Evolutionary conservation across 2,888 invertebrate genomes (phyloP).

Genomic region (Sphinx pinastri): DNA sequence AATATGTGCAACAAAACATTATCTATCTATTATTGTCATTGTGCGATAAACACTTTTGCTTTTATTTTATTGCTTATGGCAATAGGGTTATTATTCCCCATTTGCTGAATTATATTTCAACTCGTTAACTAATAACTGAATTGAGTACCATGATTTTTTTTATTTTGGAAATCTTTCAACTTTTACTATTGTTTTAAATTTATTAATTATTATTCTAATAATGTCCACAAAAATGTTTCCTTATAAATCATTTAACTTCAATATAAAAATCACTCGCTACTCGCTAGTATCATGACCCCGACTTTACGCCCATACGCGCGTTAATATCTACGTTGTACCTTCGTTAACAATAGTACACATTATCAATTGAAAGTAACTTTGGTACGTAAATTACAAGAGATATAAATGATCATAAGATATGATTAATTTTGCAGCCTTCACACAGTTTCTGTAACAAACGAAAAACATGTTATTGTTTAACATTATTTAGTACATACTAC

Average conservation of each 20-base stretch:
- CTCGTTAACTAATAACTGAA: too few relatives aligned
- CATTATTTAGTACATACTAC: too few relatives aligned
- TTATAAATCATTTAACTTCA: background rate
- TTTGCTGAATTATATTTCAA: too few relatives aligned
- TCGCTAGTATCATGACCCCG: background rate
- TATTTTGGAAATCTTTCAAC: too few relatives aligned
- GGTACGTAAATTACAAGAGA: constrained; percentile 20
- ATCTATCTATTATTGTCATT: background rate
- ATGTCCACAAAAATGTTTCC: too few relatives aligned
- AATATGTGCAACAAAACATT: background rate
- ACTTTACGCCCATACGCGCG: constrained; percentile 7
- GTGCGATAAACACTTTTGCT: too few relatives aligned
- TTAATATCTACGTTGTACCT: constrained; percentile 13
- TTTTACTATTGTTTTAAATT: too few relatives aligned
- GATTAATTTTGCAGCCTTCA: constrained; percentile 22
- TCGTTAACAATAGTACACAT: constrained; percentile 7
- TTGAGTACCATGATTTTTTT: too few relatives aligned
- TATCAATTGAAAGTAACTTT: constrained; percentile 15
- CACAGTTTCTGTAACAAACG: constrained; percentile 43
- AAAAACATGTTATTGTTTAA: background rate
- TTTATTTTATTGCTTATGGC: background rate
- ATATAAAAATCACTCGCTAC: constrained; percentile 20
- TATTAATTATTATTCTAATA: too few relatives aligned
- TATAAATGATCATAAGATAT: constrained; percentile 22
- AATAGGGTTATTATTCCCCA: too few relatives aligned